Base-by-base conservation (phyloP, 2,888 invertebrate species). In the Zaprionus bogoriensis region DNA sequence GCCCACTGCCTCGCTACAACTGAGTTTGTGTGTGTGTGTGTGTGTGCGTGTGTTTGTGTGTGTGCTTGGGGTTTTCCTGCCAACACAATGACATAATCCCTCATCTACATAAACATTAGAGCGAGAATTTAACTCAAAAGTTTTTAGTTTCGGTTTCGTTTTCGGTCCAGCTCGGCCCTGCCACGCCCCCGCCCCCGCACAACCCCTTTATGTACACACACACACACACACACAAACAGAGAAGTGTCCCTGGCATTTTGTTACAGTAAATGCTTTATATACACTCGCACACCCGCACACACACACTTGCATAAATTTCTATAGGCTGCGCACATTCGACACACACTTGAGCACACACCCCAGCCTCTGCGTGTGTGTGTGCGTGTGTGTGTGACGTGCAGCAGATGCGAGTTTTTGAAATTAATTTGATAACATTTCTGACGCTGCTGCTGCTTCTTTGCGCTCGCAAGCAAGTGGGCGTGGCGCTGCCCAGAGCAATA, bases 71-170 rank as follows among this genome's bases (percentile, higher is more conserved):
- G 44, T 60, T 71, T 74, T 67, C 52, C 54, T 59, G 38, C 41
- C n/a, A 7, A 67, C 63, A 87, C 87, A 81, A 81, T 84, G 87
- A 86, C 85, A 87, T 87, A 88, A 88, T 87, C 88, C 87, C 88
- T 87, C 87, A 84, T 87, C 86, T 86, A 77, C 83, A 84, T 87
- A 83, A 87, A 87, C 86, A 83, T 85, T 83, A 86, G 76, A 81
- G 74, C 78, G 71, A 73, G 86, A 83, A 82, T 87, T 87, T 85
- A 83, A 87, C 87, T 87, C 87, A 85, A 82, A 82, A 87, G 86
- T 83, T 83, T 83, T 87, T 87, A 85, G 87, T 83, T 87, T 85
- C 77, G 77, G 71, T 83, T 86, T 86, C 87, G 80, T 76, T 83
- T 83, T 87, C 67, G 67, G 85, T 75, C 87, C 78, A 84, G 64